Base-by-base conservation (phyloP, 1,140 invertebrate species). In the Platyscapa corneri region DNA sequence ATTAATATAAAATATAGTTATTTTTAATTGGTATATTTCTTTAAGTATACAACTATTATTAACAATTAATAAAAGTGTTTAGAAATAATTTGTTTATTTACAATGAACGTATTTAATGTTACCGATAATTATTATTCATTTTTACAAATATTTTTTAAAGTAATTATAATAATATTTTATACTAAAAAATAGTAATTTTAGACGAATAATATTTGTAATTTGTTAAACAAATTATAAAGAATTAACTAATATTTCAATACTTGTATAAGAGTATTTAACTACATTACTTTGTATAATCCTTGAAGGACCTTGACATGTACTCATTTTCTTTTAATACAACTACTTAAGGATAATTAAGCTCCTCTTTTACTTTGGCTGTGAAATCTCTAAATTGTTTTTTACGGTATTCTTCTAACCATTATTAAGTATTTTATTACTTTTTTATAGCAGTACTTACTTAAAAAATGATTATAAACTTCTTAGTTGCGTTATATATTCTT, bases 321-420 rank as follows among this genome's bases (percentile, higher is more conserved):
- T 39, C 42, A 27, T 74, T 74, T 74, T 74, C 34, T 42, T 74
- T 42, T 74, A 42, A 8, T 14, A 20, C 8, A 42, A 74, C 20
- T 74, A 42, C 37, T 74, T 14, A 74, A 74, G 37, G 70, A n/a
- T 42, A 74, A 74, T 74, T 74, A 74, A 74, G 3, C 70, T 74
- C 23, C 27, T 18, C 34, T 39, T 42, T 14, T 74, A 10, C 37
- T 27, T 74, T 42, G 20, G 8, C 70, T 74, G 42, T 2, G 34
- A 39, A 37, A 20, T 6, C 7, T 74, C 70, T 74, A 42, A 42
- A 74, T 74, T 74, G 20, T 39, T 27, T 42, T 39, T 74, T 42
- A 42, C 5, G 70, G 20, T 42, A 74, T 74, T 74, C 70, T 74
- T 74, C 14, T 74, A 74, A n/a, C 70, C 67, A 70, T 70, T 70